Base-by-base conservation (phyloP, 2,888 invertebrate genomes). In the Chorisops tibialis region DNA sequence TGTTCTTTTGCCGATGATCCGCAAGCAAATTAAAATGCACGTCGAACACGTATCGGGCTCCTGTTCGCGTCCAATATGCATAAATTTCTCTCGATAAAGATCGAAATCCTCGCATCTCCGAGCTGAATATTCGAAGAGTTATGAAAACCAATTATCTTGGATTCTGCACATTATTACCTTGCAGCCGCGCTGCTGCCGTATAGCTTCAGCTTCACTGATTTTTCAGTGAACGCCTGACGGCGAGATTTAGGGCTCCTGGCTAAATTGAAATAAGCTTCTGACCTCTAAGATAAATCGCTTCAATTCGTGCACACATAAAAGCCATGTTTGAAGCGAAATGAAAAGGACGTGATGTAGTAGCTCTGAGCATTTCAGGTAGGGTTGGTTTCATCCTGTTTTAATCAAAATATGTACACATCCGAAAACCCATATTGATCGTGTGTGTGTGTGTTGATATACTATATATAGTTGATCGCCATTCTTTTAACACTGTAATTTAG, bases 31-130 rank as follows among this genome's bases (percentile, higher is more conserved):
- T 64, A 64, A 64, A 64, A 62, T 62, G 50, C 64, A 59, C 59
- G 62, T 54, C 50, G 59, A 49, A 62, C 62, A 62, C 62, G 59
- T 59, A 59, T 47, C 16, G 47, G 54, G 65, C 65, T 65, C 63
- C 65, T 65, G 65, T 65, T 65, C 60, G 59, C 52, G 62, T 63
- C 63, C 59, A 61, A 60, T 63, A 63, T 65, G 65, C 61, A 65
- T 65, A 65, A 65, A 65, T 65, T 65, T 61, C 59, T 49, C 47
- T 22, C 62, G 64, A 64, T 62, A 64, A 64, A 62, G 64, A 64
- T 64, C 64, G 56, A 49, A 49, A n/a, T 30, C 63, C 18, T 35
- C 35, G 14, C 21, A 21, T 22, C 22, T 19, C 30, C 38, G 38
- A 51, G 37, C 54, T 22, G 41, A 21, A 45, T 30, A 19, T 48